Evolutionary conservation across 2,797 vertebrate species (phyloP).

Genomic region (Acestrorhynchus altus): DNA sequence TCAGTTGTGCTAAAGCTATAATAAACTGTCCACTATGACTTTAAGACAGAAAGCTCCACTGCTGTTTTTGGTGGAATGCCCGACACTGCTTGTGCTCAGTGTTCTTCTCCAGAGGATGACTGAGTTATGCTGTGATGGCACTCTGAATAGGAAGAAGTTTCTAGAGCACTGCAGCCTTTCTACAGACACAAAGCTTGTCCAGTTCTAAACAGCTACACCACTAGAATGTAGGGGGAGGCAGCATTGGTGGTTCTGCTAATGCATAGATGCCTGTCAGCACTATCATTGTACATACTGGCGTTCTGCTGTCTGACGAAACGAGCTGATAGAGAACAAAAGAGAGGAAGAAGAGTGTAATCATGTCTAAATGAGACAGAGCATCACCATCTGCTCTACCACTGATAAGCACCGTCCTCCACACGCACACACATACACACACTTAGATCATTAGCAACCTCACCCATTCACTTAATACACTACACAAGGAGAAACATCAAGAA

Average conservation of each 20-base stretch:
- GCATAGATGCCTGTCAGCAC: slow-evolving; percentile 7
- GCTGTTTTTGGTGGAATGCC: neutral
- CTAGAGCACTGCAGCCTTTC: neutral
- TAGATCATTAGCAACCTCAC: neutral
- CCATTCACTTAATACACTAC: slow-evolving; percentile 15
- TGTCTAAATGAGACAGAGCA: slow-evolving; percentile 14
- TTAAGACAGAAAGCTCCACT: neutral
- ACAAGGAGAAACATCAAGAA: neutral
- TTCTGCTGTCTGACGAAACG: slow-evolving; percentile 30
- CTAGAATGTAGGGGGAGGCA: neutral
- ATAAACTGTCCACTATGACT: neutral
- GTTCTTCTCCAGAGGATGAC: neutral
- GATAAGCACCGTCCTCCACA: neutral
- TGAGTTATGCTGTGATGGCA: neutral
- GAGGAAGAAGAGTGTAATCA: slow-evolving; percentile 9
- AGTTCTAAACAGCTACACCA: slow-evolving; percentile 2
- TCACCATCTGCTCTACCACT: slow-evolving; percentile 11
- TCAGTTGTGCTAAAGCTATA: neutral
- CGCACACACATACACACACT: neutral
- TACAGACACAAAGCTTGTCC: slow-evolving; percentile 12
- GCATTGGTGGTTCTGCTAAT: slow-evolving; percentile 1
- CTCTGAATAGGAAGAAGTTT: neutral
- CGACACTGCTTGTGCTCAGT: neutral
- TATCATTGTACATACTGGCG: slow-evolving; percentile 22
- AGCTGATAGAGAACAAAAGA: slow-evolving; percentile 21